Evolutionary conservation across 1,140 invertebrate species (phyloP).

Genomic region (Arion vulgaris): DNA sequence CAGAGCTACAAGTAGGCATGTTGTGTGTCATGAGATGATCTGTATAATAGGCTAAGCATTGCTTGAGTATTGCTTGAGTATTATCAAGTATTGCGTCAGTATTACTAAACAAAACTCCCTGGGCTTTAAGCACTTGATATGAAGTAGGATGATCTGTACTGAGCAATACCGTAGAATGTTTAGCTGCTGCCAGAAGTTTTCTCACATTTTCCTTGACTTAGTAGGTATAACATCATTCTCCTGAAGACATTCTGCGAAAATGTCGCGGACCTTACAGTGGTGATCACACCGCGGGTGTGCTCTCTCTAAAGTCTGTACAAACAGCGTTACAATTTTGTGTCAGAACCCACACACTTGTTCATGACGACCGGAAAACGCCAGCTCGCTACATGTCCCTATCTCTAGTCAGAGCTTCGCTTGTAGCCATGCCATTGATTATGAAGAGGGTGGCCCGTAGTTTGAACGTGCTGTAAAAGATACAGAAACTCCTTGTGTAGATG

Average conservation of each 20-base stretch:
- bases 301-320: background rate
- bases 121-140: background rate
- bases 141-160: background rate
- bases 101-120: background rate
- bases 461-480: background rate
- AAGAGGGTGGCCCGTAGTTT: background rate
- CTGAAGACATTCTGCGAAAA: background rate
- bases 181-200: background rate
- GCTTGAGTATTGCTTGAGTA: background rate
- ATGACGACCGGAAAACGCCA: background rate
- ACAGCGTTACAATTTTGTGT: background rate
- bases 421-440: background rate
- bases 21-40: background rate
- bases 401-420: background rate
- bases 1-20: background rate
- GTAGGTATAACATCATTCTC: background rate
- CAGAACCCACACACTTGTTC: background rate
- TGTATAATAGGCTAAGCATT: background rate
- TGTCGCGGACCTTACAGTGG: background rate
- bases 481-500: background rate
- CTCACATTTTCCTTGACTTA: background rate
- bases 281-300: background rate
- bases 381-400: background rate
- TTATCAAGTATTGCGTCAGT: background rate
- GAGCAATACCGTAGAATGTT: background rate